Percentiles rank a stretch among this genome's conserved stretches.
These are phyloP conservation scores for Coendou prehensilis DNA, from an alignment of 2,797 vertebrate genomes.

Conservation along the genomic window DNA sequence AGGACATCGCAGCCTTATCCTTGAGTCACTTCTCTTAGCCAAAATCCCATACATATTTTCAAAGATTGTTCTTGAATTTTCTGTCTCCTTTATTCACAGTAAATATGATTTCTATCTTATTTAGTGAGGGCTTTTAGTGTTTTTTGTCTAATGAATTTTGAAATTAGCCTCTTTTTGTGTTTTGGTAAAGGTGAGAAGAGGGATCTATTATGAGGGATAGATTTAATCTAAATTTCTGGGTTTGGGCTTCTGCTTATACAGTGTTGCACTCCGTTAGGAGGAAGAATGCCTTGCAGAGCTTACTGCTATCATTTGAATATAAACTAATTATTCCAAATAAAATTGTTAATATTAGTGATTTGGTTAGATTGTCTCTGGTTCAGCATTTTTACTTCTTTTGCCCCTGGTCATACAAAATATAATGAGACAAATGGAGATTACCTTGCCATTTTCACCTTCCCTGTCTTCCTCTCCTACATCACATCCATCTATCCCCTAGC, in stretches of 20 bases:
- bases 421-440: background rate
- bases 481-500: background rate
- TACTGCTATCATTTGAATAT: slow-evolving; percentile 2
- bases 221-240: slow-evolving; percentile 18
- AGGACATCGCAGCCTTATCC: background rate
- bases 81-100: background rate
- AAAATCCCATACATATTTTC: background rate
- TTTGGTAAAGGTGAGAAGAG: background rate
- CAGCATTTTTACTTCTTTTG: slow-evolving; percentile 49
- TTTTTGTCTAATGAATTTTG: slow-evolving; percentile 21
- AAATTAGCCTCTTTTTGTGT: slow-evolving; percentile 7
- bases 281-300: background rate
- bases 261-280: background rate
- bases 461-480: background rate
- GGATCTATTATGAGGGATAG: background rate
- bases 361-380: slow-evolving; percentile 2
- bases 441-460: background rate
- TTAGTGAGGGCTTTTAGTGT: background rate
- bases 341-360: slow-evolving; percentile 29
- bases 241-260: background rate
- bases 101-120: background rate
- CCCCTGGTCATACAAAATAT: background rate
- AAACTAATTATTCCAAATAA: slow-evolving; percentile 29
- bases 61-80: slow-evolving; percentile 36
- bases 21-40: slow-evolving; percentile 19